Percentiles rank a stretch among this genome's conserved stretches.
phyloP scores from a whole-genome alignment of 1,140 invertebrate genomes.

The Calycopis cecrops region DNA sequence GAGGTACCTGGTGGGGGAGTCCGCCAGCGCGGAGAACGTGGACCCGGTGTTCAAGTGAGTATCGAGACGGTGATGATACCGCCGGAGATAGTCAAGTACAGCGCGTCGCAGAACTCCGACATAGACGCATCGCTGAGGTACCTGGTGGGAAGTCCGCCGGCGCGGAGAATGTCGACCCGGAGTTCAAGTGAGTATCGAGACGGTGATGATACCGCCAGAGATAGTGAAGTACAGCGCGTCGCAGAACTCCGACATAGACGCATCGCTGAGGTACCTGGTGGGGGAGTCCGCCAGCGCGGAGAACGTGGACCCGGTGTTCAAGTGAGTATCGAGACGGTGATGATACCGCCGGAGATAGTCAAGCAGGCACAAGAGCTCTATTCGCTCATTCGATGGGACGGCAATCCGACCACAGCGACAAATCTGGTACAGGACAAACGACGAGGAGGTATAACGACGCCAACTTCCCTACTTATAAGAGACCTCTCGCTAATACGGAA shows the following conservation, averaged over 20 bases:
- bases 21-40: conserved; percentile 59
- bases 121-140: conserved; percentile 77
- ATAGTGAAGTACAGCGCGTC: conserved; percentile 83
- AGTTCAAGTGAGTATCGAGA: conserved; percentile 51
- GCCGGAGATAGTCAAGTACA: conserved; percentile 83
- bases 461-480: no score
- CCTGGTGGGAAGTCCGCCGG: conserved; percentile 69
- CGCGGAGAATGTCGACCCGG: conserved; percentile 58
- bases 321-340: conserved; percentile 37
- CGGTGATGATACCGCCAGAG: conserved; percentile 54
- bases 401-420: no score
- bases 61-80: background rate
- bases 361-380: no score
- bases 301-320: conserved; percentile 59
- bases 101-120: conserved; percentile 75
- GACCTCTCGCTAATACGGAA: no score
- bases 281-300: conserved; percentile 58
- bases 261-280: conserved; percentile 77
- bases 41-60: conserved; percentile 64
- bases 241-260: conserved; percentile 74
- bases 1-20: conserved; percentile 74
- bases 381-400: no score
- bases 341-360: conserved; percentile 77
- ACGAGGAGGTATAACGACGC: no score
- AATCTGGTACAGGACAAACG: no score